These are phyloP conservation scores for Brassicogethes aeneus DNA, from an alignment of 2,888 invertebrate species.

Conservation along the genomic window DNA sequence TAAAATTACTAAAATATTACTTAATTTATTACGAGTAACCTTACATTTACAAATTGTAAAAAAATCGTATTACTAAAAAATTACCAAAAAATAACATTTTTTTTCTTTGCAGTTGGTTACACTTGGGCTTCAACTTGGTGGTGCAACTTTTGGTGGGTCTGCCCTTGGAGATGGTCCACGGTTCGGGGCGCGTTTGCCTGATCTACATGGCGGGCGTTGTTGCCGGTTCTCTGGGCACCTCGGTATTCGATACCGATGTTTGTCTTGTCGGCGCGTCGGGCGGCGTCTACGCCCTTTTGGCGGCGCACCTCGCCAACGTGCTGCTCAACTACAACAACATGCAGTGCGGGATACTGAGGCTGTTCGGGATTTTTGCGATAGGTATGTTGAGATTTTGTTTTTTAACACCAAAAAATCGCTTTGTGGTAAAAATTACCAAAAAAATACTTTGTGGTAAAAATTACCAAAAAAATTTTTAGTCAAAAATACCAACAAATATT, in stretches of 20 bases:
- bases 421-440: too few relatives aligned
- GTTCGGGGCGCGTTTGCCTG: slow-evolving; percentile 74
- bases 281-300: slow-evolving; percentile 92
- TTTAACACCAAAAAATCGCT: too few relatives aligned
- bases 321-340: slow-evolving; percentile 91
- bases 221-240: slow-evolving; percentile 78
- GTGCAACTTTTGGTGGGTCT: slow-evolving; percentile 90
- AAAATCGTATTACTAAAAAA: too few relatives aligned
- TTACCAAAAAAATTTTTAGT: too few relatives aligned
- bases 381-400: slow-evolving; percentile 53
- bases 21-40: too few relatives aligned
- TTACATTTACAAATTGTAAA: too few relatives aligned
- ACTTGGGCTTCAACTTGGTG: slow-evolving; percentile 87
- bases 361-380: slow-evolving; percentile 85
- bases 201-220: slow-evolving; percentile 91
- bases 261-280: slow-evolving; percentile 95
- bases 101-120: slow-evolving; percentile 67
- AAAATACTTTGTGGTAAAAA: too few relatives aligned
- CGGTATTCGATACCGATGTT: slow-evolving; percentile 88
- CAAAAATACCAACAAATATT: too few relatives aligned
- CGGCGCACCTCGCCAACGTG: slow-evolving; percentile 93
- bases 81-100: too few relatives aligned
- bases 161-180: slow-evolving; percentile 94
- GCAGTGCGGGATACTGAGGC: slow-evolving; percentile 84
- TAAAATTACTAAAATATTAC: too few relatives aligned